Evolutionary conservation across 2,888 invertebrate genomes (phyloP), one percentile per base, ranked within the genome.

Genomic region (Rhopalosiphum nymphaeae): DNA sequence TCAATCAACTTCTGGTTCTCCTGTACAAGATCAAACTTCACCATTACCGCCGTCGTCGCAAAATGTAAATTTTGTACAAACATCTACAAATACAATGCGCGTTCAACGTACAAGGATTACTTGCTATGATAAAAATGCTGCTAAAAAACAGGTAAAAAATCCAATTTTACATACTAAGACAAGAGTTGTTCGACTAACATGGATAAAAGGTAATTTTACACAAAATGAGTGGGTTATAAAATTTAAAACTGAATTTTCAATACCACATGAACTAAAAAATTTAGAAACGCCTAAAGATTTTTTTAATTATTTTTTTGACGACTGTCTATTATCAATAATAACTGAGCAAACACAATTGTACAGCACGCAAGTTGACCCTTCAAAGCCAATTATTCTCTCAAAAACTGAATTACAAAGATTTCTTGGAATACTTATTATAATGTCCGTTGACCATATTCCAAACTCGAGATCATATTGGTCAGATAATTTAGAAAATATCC

Each of bases 11-110:
- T 29, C 9, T 67, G 1, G 25, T 67, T 67, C 67, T 67, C 29
- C 67, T n/a, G 67, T n/a, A 67, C 67, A 67, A 67, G 67, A n/a
- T 67, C 67, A 67, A n/a, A 29, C 67, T 67, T 67, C 67, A 67
- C 1, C 67, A 67, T 67, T 3, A n/a, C 67, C 67, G 7, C 3
- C 67, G 26, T 67, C n/a, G 67, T n/a, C 3, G 67, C 67, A 67
- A 67, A 67, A 67, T 67, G 67, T 67, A 67, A 67, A n/a, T 67
- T 67, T 67, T 67, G 67, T 3, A 67, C 67, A 67, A 67, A 67
- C 3, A 67, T 29, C 67, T 29, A 67, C 67, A 67, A n/a, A 67
- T 67, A 67, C 67, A 67, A 67, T 67, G 67, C 67, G 67, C n/a
- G 67, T 67, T 67, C 67, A 67, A 67, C 3, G 67, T 67, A 29